Percentiles rank a stretch among this genome's conserved stretches.
Conservation (phyloP, 2,113 vertebrate species). For the Trichechus manatus region DNA sequence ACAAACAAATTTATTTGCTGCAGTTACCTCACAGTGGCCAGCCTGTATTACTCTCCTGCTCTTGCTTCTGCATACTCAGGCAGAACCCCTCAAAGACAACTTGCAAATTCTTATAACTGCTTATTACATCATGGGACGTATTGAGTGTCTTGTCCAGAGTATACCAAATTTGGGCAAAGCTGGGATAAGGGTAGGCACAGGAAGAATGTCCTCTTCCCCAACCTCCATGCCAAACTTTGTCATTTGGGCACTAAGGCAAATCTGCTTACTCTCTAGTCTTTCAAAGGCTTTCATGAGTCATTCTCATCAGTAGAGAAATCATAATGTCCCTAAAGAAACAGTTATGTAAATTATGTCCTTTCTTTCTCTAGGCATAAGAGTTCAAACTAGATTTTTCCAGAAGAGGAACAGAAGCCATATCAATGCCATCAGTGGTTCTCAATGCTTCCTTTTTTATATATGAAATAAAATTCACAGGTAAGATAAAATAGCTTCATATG, state of each 20-base stretch:
- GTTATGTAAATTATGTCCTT: background rate
- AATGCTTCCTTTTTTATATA: background rate
- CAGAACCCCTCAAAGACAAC: background rate
- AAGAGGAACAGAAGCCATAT: background rate
- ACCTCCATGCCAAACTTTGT: background rate
- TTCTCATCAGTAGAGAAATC: background rate
- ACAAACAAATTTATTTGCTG: background rate
- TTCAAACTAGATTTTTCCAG: background rate
- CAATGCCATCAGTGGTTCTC: background rate
- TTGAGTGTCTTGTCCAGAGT: background rate
- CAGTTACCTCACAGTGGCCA: background rate
- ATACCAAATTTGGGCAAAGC: background rate
- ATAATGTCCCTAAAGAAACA: background rate
- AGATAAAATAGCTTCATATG: background rate
- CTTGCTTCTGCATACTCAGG: background rate
- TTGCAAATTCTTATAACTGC: background rate
- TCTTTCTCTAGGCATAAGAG: background rate
- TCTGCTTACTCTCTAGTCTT: background rate
- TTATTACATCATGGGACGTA: background rate
- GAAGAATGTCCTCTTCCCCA: background rate
- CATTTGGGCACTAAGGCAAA: background rate
- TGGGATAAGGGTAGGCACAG: background rate
- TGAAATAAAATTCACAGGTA: constrained; percentile 3
- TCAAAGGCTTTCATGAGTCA: background rate
- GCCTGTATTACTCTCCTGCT: background rate